Percentiles rank a stretch among this genome's conserved stretches.
Conservation (phyloP, 2,797 vertebrate genomes). For the Cryptoprocta ferox region DNA sequence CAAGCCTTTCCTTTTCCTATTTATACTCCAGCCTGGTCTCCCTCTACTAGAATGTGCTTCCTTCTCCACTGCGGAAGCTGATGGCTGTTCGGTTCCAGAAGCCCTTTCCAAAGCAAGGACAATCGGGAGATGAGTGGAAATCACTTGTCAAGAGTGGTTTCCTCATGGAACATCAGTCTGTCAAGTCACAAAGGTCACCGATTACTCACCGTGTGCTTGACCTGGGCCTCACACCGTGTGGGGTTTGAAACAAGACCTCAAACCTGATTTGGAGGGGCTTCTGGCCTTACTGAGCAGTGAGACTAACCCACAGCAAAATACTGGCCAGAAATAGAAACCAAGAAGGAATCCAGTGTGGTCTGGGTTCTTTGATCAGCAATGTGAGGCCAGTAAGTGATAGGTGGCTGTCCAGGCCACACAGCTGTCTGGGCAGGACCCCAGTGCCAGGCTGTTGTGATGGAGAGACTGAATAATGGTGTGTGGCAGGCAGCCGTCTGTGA, state of each 20-base stretch:
- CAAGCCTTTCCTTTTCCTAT: conserved; percentile 73
- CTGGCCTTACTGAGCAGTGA: neutral
- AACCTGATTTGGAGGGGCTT: neutral
- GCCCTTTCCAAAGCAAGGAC: neutral
- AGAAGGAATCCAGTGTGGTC: neutral
- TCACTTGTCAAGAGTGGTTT: neutral
- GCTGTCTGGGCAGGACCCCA: neutral
- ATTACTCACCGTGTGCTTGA: neutral
- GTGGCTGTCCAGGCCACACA: neutral
- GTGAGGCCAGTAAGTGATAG: neutral
- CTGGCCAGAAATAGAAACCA: neutral
- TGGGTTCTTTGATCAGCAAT: neutral
- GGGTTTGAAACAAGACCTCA: neutral
- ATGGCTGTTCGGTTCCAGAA: neutral
- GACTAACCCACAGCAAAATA: neutral
- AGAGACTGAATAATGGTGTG: neutral
- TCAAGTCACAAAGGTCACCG: neutral
- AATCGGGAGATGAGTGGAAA: conserved; percentile 2
- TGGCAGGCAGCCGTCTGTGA: neutral
- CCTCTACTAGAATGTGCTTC: conserved; percentile 57
- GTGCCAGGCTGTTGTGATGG: neutral
- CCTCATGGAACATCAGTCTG: neutral
- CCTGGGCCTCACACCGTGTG: neutral
- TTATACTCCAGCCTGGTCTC: conserved; percentile 58
- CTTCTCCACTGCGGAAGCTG: conserved; percentile 25